Evolutionary conservation across 1,140 invertebrate species (phyloP), one percentile per base, ranked within the genome.

Genomic region (Nasonia giraulti): DNA sequence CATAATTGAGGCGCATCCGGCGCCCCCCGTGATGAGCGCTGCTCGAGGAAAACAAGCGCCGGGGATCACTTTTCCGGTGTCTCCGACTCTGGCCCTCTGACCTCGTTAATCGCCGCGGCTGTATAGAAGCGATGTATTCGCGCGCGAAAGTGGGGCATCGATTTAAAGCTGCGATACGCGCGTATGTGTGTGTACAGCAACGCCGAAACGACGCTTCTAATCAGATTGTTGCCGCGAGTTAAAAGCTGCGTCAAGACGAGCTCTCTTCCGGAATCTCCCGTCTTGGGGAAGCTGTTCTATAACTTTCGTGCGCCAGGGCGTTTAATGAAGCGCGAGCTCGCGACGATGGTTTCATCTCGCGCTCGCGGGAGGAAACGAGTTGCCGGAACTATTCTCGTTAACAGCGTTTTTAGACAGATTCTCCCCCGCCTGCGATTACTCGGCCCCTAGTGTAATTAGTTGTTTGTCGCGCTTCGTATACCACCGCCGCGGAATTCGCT

Each of bases 281-380:
- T 17, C 33, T n/a, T 11, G 33, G 37, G 77, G 68, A 33, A 71
- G 23, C 68, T 31, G 17, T 23, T 44, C 1, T 47, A 37, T 82
- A 82, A 82, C 40, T 83, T 83, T 83, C 23, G 80, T 55, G 82
- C 62, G 79, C 82, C 50, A 77, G 62, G 85, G 80, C 84, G 8
- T 33, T 85, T 86, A 87, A 87, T 87, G 86, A 86, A 86, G 86
- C 85, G 31, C 82, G 69, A 74, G 31, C 33, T 37, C 37, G 37
- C 69, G 79, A 55, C 71, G 78, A 87, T 85, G 77, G 85, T 84
- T 86, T 80, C 79, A 86, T 86, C 62, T 79, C 11, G 7, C 68
- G 20, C 10, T 17, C 68, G 14, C 55, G 17, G 50, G 50, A 5
- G 50, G 50, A 40, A 17, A 62, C 27, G 33, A 78, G 66, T 80